Evolutionary conservation across 1,140 invertebrate genomes (phyloP), one percentile per base, ranked within the genome.

Genomic region (Bombus superbus): DNA sequence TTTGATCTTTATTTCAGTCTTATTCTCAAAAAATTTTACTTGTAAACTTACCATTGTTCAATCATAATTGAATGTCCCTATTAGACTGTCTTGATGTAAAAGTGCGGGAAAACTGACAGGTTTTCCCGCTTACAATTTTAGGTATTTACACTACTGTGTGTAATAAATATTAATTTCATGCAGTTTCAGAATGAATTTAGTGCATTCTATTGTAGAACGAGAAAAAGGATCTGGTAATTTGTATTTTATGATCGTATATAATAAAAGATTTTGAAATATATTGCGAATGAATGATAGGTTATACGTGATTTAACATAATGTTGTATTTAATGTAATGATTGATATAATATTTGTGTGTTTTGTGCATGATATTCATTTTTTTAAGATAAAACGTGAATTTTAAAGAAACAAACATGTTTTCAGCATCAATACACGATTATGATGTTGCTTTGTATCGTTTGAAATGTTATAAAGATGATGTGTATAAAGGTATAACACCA

Each of bases 401-500:
- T 72, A 15, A 38, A 81, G 82, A 18, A 47, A 38, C 4, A 25
- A n/a, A n/a, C 32, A 0, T 66, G 66, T 69, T 90, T 93, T 71
- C 75, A 94, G 94, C 82, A 82, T 88, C 83, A 2, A 85, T 90
- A 85, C 68, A 81, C 69, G 89, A 94, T 88, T 94, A 95, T 85
- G 94, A 95, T 44, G 86, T 94, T 75, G 92, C 92, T 28, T 71
- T 95, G 22, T 73, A 89, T 35, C 92, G 92, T 64, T 92, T 95
- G 66, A 94, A 94, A 82, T 95, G 95, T 72, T 88, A 92, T 62
- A 87, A 86, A 6, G 62, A 90, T 9, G 92, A 95, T 86, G 92
- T 94, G 25, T 95, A 93, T 85, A 90, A 85, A 85, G 94, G 95
- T 28, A 94, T 95, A 85, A 93, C 95, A 42, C 90, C 96, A 64